Base-by-base conservation (phyloP, 1,140 invertebrate species). In the Saccostrea echinata region DNA sequence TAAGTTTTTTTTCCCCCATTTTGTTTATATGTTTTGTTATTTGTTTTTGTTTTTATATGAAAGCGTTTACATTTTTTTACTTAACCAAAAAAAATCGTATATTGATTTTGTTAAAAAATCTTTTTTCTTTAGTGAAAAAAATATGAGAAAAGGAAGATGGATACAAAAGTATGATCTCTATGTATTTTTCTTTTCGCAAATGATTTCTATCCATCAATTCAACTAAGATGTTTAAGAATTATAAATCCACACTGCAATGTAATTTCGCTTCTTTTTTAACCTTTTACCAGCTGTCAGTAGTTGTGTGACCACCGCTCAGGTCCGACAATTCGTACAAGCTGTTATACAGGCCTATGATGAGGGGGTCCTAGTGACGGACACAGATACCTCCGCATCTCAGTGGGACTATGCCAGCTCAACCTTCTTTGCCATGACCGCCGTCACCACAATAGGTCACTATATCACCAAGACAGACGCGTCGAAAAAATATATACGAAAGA, bases 371-470 rank as follows among this genome's bases (percentile, higher is more conserved):
- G 57, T 71, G 35, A 84, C 86, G 1, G 33, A 71, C 43, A 33
- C 82, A 24, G 43, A 71, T 3, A 55, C 82, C 1, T 84, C 55
- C 27, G 82, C 86, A 30, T 84, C 57, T 0, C 81, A 57, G 61
- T 88, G 81, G 86, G 81, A 84, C 51, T 84, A 88, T 24, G 82
- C n/a, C 0, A 84, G 84, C 61, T 84, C 86, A 0, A 82, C 71
- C 0, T 88, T 88, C 80, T 87, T 87, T 55, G 51, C 86, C 3
- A 87, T 87, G 86, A 87, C 86, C 2, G 86, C 86, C 30, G 86
- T 87, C 76, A 87, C 86, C 9, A 87, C 86, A 16, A 87, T 87
- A 51, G 86, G 86, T 83, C 27, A 61, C 55, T 51, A 51, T 52
- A n/a, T 24, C 21, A 83, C 81, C 21, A 83, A 83, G n/a, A 24